Base-by-base conservation (phyloP, 2,113 vertebrate species). In the Ceratotherium simum region DNA sequence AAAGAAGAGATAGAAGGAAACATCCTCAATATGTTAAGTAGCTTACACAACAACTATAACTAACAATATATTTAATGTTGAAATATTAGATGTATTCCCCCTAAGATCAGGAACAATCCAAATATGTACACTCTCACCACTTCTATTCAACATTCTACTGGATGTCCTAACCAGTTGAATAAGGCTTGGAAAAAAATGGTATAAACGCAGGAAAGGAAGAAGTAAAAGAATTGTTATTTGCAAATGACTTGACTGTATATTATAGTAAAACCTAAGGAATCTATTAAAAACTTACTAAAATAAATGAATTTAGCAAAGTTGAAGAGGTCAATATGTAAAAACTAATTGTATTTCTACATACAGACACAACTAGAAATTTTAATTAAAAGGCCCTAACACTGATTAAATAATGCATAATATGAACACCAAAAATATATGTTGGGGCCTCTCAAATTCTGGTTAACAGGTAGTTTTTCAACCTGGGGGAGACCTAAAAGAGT, bases 71-170 rank as follows among this genome's bases (percentile, higher is more conserved):
- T 82, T 69, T 81, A 60, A 75, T 39, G 14, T 11, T 67, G 2
- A 86, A 95, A 86, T 79, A 87, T 0, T 95, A 56, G 39, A 82
- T 20, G 3, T 7, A 60, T 76, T 88, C 18, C 51, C 16, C 23
- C 39, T 78, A 96, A 91, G 16, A 90, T 76, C 29, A 91, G 48
- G 29, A 91, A 91, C 1, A 87, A 94, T 39, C 56, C 29, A 56
- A 96, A 91, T 3, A 83, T 83, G 58, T 70, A 75, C 33, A 58
- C 23, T 64, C 29, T 72, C 72, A 84, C 27, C 27, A 92, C 29
- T 36, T 64, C 73, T 79, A 88, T 10, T 70, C n/a, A 90, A 95
- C 29, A 89, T 39, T 76, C 21, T 82, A 69, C 18, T 65, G 16
- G 51, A 67, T 18, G 27, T 42, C 62, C 56, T 88, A 83, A 31